These are phyloP conservation scores for Anolis carolinensis DNA, from an alignment of 2,113 vertebrate genomes.

Conservation along the genomic window DNA sequence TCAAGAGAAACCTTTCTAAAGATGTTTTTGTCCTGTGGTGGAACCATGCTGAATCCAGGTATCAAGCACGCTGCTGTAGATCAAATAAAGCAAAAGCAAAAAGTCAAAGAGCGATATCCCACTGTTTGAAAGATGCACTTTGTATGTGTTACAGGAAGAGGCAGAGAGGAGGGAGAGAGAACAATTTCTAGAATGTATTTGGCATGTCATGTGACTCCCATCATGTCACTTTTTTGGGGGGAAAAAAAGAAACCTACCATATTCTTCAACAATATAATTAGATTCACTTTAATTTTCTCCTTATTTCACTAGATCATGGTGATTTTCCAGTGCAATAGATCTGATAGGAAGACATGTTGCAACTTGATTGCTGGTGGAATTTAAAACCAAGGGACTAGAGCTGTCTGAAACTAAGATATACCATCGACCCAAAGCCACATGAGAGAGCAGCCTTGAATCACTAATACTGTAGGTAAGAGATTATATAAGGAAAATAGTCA, in stretches of 20 bases:
- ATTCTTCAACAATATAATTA: neutral
- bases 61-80: conserved; percentile 15
- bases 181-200: neutral
- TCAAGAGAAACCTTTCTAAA: conserved; percentile 1
- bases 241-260: neutral
- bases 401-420: neutral
- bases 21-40: conserved; percentile 7
- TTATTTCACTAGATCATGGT: too few species aligned
- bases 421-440: conserved; percentile 11
- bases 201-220: neutral
- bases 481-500: conserved; percentile 7
- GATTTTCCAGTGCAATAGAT: neutral
- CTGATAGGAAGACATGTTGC: neutral
- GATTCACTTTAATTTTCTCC: neutral
- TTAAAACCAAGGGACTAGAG: neutral
- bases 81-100: conserved; percentile 33
- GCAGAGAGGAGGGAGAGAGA: neutral
- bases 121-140: conserved; percentile 1
- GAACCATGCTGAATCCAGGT: conserved; percentile 26
- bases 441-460: neutral
- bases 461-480: conserved; percentile 6
- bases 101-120: conserved; percentile 12
- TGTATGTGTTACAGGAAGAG: neutral
- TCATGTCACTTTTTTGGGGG: too few species aligned
- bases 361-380: neutral